Percentiles rank a stretch among this genome's conserved stretches.
These are phyloP conservation scores for Amblyraja radiata DNA, from an alignment of 2,797 vertebrate genomes.

Conservation along the genomic window DNA sequence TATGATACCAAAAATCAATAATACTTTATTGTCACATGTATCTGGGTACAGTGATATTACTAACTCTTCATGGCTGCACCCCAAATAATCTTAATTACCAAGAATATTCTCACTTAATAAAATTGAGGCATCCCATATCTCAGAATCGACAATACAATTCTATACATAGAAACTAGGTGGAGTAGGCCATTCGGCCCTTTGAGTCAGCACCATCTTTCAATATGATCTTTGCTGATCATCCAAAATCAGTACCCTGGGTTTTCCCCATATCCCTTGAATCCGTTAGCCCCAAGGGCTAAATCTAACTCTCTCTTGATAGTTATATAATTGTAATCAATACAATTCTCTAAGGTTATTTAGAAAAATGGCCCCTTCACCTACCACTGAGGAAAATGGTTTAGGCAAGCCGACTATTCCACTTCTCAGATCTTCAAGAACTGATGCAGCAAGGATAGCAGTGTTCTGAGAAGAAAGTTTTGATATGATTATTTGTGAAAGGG, in stretches of 20 bases:
- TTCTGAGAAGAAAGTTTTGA: neutral
- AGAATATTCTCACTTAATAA: neutral
- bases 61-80: neutral
- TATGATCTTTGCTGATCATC: too few relatives aligned
- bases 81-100: neutral
- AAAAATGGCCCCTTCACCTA: neutral
- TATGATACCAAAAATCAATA: too few relatives aligned
- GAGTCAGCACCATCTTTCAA: too few relatives aligned
- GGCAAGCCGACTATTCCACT: slow-evolving; percentile 31
- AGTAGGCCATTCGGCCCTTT: too few relatives aligned
- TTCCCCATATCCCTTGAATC: too few relatives aligned
- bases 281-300: too few relatives aligned
- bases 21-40: too few relatives aligned
- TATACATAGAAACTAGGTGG: too few relatives aligned
- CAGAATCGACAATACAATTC: neutral
- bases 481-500: neutral
- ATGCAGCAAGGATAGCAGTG: neutral
- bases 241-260: too few relatives aligned
- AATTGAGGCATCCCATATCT: neutral
- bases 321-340: too few relatives aligned
- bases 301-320: too few relatives aligned
- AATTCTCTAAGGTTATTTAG: too few relatives aligned
- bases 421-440: slow-evolving; percentile 26
- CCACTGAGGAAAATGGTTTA: slow-evolving; percentile 5
- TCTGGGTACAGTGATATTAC: neutral